A percentile compares a stretch with the other conserved stretches of the same genome.
Conservation (phyloP, 2,888 invertebrate species). For the Nebria salina region DNA sequence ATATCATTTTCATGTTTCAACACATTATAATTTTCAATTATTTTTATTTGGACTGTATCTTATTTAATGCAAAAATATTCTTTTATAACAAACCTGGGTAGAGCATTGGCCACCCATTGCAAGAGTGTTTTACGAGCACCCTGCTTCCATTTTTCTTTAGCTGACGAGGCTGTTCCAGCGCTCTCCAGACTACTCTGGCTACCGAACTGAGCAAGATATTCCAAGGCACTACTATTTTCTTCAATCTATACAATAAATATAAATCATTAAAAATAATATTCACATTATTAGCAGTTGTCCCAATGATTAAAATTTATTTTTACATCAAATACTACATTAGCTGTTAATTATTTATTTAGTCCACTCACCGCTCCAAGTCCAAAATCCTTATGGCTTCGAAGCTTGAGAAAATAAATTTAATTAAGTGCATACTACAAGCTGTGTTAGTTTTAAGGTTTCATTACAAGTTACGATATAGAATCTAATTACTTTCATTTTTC, state of each 20-base stretch:
- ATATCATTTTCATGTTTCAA: background rate
- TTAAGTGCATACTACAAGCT: conserved; percentile 49
- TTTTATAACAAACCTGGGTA: conserved; percentile 74
- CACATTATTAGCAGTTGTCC: background rate
- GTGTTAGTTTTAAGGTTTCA: conserved; percentile 35
- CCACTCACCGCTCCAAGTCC: conserved; percentile 58
- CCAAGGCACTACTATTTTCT: conserved; percentile 90
- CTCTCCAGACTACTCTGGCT: conserved; percentile 88
- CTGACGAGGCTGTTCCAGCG: conserved; percentile 75
- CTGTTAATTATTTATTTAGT: conserved; percentile 48
- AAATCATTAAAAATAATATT: background rate
- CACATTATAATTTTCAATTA: background rate
- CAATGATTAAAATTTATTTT: background rate
- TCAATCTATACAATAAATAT: conserved; percentile 77
- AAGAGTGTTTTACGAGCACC: conserved; percentile 91
- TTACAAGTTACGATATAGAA: conserved; percentile 12
- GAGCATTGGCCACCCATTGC: conserved; percentile 93
- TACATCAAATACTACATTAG: conserved; percentile 47
- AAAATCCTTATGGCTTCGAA: conserved; percentile 60
- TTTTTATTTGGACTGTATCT: background rate
- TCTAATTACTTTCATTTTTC: background rate
- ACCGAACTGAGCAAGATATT: conserved; percentile 83
- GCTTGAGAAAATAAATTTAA: conserved; percentile 56
- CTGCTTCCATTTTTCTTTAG: conserved; percentile 81
- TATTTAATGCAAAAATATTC: background rate